Conservation (phyloP, 35 echinoderm and acorn worm genomes). For the Heliocidaris erythrogramma region DNA sequence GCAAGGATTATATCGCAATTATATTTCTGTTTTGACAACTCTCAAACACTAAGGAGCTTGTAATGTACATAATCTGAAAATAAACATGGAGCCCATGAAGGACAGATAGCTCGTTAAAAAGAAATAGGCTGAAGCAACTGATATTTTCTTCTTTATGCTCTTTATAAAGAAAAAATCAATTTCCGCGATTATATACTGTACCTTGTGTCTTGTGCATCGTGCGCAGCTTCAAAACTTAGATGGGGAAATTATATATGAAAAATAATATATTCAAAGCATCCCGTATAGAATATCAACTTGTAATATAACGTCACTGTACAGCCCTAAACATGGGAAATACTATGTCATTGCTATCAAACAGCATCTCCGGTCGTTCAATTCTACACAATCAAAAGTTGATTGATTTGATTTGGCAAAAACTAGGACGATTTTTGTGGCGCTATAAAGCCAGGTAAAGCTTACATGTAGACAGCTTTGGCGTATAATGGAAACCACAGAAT, state of each 20-base stretch:
- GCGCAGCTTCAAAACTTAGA: too few species aligned
- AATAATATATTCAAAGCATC: neutral
- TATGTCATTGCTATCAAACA: neutral
- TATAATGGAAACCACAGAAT: neutral
- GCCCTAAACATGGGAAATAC: neutral
- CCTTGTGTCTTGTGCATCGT: too few species aligned
- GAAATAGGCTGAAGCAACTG: too few species aligned
- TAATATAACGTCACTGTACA: neutral
- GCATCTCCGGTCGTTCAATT: neutral
- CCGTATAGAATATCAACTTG: neutral
- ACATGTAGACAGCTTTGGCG: neutral
- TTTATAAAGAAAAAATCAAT: too few species aligned
- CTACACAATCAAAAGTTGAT: neutral
- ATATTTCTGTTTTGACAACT: too few species aligned
- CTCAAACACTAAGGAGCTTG: neutral
- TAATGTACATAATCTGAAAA: neutral
- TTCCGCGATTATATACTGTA: too few species aligned
- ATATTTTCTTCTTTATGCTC: too few species aligned
- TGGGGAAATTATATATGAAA: too few species aligned
- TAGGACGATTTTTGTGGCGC: neutral
- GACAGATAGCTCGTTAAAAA: too few species aligned
- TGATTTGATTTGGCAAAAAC: neutral
- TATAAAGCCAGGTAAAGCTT: neutral
- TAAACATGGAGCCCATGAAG: too few species aligned
- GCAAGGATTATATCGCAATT: too few species aligned